A percentile compares a stretch with the other conserved stretches of the same genome.
These are phyloP conservation scores for Caenorhabditis afra DNA, from an alignment of 2,888 invertebrate species.

Conservation along the genomic window DNA sequence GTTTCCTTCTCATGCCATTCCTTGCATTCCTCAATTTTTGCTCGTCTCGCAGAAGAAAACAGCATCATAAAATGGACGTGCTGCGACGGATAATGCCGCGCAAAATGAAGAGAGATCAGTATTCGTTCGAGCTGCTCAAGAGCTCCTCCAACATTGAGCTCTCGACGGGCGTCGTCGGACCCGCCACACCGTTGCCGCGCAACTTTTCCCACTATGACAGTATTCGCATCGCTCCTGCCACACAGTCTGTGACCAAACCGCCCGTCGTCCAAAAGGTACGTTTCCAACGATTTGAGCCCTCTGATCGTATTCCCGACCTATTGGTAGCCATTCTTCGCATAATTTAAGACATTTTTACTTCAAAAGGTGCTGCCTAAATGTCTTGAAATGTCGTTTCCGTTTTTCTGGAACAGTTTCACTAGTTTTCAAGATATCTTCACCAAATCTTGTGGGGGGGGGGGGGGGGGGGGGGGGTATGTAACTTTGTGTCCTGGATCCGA, in stretches of 20 bases:
- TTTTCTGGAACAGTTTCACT: too few relatives aligned
- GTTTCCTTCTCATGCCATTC: background rate
- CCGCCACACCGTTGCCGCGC: constrained; percentile 42
- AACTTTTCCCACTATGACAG: constrained; percentile 59
- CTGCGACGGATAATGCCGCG: constrained; percentile 64
- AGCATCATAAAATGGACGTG: constrained; percentile 56
- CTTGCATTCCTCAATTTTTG: background rate
- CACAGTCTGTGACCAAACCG: constrained; percentile 37
- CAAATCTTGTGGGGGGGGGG: too few relatives aligned
- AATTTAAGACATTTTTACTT: too few relatives aligned
- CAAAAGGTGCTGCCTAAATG: too few relatives aligned
- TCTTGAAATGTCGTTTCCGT: too few relatives aligned
- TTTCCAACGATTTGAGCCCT: background rate
- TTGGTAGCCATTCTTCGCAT: too few relatives aligned
- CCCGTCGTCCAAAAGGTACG: constrained; percentile 22
- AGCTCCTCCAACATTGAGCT: constrained; percentile 59
- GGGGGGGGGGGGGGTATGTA: too few relatives aligned
- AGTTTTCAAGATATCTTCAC: too few relatives aligned
- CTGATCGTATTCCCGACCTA: too few relatives aligned
- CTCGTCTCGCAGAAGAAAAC: background rate
- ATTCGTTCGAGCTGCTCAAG: constrained; percentile 67
- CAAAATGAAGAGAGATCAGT: constrained; percentile 63
- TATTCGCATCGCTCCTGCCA: constrained; percentile 49
- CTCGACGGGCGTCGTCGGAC: constrained; percentile 37
- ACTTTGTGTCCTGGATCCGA: too few relatives aligned